A percentile compares a stretch with the other conserved stretches of the same genome.
phyloP scores from a whole-genome alignment of 2,797 vertebrate genomes.

The Heterohyrax brucei region DNA sequence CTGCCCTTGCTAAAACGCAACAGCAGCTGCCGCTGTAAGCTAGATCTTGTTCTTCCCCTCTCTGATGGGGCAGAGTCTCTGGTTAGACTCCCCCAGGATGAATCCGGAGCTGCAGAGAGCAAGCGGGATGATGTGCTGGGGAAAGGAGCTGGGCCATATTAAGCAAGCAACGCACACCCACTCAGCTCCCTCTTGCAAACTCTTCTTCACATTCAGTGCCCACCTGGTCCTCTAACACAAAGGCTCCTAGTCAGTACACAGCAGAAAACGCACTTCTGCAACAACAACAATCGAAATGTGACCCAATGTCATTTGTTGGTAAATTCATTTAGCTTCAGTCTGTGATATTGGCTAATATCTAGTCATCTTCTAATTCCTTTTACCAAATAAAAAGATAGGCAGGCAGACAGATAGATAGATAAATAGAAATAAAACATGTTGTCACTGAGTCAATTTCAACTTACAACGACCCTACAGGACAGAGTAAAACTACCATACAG shows the following conservation, averaged over 20 bases:
- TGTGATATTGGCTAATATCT: background rate
- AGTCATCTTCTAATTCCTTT: background rate
- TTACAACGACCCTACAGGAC: too few relatives aligned
- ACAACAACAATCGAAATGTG: background rate
- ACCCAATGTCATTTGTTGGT: background rate
- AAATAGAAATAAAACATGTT: too few relatives aligned
- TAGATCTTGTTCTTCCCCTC: background rate
- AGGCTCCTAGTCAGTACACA: background rate
- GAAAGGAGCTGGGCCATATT: background rate
- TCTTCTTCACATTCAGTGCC: background rate
- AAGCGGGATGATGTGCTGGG: background rate
- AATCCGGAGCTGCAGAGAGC: background rate
- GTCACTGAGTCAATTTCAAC: too few relatives aligned
- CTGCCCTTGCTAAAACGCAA: background rate
- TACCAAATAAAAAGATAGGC: background rate
- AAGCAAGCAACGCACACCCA: background rate
- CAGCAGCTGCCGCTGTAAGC: background rate
- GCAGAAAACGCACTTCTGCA: background rate
- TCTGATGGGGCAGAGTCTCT: background rate
- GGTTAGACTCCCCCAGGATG: background rate
- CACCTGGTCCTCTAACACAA: background rate
- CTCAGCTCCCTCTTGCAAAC: background rate
- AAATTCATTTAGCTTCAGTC: background rate
- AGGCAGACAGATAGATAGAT: too few relatives aligned
- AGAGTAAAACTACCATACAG: too few relatives aligned